phyloP scores from a whole-genome alignment of 2,888 invertebrate genomes.

The Caenorhabditis drosophilae region DNA sequence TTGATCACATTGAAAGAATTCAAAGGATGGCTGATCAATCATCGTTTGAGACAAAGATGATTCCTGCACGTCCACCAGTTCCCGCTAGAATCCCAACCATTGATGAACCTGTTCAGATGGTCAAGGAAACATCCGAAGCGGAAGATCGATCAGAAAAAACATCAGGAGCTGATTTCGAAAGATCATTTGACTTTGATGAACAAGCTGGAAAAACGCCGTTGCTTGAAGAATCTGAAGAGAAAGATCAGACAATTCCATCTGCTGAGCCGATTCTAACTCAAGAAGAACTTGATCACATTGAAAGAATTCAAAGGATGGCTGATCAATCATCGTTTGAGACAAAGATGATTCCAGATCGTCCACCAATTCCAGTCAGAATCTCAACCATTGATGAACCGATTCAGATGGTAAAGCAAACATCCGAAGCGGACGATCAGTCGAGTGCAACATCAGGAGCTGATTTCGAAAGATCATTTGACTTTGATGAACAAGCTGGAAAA shows the following conservation, averaged over 20 bases:
- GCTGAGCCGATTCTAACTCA: constrained; percentile 17
- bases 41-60: background rate
- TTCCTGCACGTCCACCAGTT: constrained; percentile 9
- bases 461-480: background rate
- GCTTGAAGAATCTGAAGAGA: constrained; percentile 3
- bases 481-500: background rate
- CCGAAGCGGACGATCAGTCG: background rate
- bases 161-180: constrained; percentile 32
- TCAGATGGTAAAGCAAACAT: background rate
- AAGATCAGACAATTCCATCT: background rate
- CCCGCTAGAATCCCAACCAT: constrained; percentile 2
- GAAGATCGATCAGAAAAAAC: constrained; percentile 36
- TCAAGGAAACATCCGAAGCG: background rate
- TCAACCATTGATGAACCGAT: background rate
- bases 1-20: background rate
- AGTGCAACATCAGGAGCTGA: constrained; percentile 2
- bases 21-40: background rate
- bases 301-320: constrained; percentile 38
- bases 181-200: background rate
- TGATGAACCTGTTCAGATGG: constrained; percentile 1
- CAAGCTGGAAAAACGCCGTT: background rate
- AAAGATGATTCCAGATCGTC: background rate
- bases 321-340: constrained; percentile 6
- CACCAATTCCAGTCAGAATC: background rate
- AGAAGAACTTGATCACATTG: constrained; percentile 46